phyloP scores from a whole-genome alignment of 2,888 invertebrate genomes.

The Hypercompe scribonia region DNA sequence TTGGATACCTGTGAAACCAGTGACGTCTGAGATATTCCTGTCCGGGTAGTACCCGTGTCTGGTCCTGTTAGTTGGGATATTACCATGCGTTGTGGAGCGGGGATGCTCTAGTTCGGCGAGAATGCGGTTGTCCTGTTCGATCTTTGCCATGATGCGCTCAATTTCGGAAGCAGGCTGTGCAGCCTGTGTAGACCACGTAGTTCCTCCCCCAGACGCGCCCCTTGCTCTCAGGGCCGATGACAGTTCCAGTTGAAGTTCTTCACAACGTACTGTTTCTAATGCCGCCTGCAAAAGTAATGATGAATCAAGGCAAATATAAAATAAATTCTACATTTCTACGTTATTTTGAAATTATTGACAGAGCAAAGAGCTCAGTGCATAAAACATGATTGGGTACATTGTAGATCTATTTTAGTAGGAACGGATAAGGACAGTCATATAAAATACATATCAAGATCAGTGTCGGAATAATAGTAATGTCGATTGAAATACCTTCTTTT shows the following conservation, averaged over 20 bases:
- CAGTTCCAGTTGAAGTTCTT: constrained; percentile 95
- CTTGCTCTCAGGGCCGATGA: constrained; percentile 88
- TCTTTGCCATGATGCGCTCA: constrained; percentile 97
- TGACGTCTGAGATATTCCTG: constrained; percentile 28
- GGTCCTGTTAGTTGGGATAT: constrained; percentile 31
- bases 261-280: constrained; percentile 91
- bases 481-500: constrained; percentile 92
- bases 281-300: constrained; percentile 80
- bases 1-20: constrained; percentile 82
- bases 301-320: not conserved
- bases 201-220: constrained; percentile 68
- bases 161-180: constrained; percentile 90
- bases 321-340: not conserved
- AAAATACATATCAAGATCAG: not conserved
- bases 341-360: not conserved
- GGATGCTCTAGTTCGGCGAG: constrained; percentile 96
- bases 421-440: not conserved
- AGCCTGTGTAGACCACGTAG: constrained; percentile 75
- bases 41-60: constrained; percentile 23
- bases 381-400: no score
- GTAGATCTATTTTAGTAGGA: not conserved
- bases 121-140: constrained; percentile 95
- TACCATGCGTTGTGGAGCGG: constrained; percentile 90
- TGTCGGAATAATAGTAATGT: not conserved
- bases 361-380: not conserved